Base-by-base conservation (phyloP, 2,888 invertebrate genomes). In the Tipula lateralis region DNA sequence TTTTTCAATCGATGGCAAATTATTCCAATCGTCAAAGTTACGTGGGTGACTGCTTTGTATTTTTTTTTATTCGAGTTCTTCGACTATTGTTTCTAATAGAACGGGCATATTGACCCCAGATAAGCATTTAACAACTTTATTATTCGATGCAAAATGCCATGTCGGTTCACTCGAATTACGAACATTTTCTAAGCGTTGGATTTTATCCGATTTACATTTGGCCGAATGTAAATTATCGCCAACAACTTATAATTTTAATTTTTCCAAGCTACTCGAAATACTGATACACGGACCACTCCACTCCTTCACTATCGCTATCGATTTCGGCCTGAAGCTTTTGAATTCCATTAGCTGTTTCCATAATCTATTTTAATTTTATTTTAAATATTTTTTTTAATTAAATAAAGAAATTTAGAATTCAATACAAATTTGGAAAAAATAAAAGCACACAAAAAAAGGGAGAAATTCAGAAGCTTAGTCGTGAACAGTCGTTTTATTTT, bases 251-350 rank as follows among this genome's bases (percentile, higher is more conserved):
- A 97, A 92, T 89, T 97, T 97, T 86, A 97, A 92, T 90, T 95
- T 96, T 89, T 95, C 95, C 87, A 98, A 91, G 88, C 94, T 95
- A 83, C 95, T 95, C 84, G 95, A 91, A 95, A 97, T 96, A 30
- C 96, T 96, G 85, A 93, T 90, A 88, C 97, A 97, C 0, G 97
- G 97, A 0, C 97, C 97, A 88, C 96, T 95, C 97, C 97, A 98
- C 86, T 95, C 96, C 7, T 84, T 97, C 97, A 85, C 97, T 97
- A 87, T 97, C 95, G 1, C 91, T 95, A 87, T 93, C 93, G 66
- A 97, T 92, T 88, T 97, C 97, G 0, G 93, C 92, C 90, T 96
- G 96, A 85, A 96, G 90, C 87, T 95, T 95, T 12, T 94, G 93
- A 86, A 94, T 93, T 80, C 93, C 94, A 34, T 93, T 94, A 90